These are phyloP conservation scores for Lacanobia oleracea DNA, from an alignment of 2,888 invertebrate genomes.

Conservation along the genomic window DNA sequence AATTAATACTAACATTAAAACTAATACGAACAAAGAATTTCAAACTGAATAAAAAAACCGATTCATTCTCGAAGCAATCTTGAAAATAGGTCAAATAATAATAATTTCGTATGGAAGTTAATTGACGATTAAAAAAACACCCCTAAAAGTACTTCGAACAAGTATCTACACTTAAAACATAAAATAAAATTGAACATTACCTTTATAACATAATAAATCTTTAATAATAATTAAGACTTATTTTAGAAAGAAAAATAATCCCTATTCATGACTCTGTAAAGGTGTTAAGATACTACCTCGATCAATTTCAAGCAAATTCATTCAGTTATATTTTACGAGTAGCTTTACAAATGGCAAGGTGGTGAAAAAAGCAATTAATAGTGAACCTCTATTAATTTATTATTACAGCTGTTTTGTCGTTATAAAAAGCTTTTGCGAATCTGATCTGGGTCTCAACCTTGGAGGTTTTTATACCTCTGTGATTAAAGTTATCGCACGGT, in stretches of 20 bases:
- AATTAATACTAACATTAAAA: neutral
- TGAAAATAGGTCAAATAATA: neutral
- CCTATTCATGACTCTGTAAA: constrained; percentile 3
- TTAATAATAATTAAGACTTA: neutral
- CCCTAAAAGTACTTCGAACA: too few relatives aligned
- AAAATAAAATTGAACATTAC: constrained; percentile 7
- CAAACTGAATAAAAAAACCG: neutral
- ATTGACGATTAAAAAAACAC: neutral
- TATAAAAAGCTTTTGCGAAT: neutral
- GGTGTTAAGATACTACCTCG: neutral
- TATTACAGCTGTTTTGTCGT: constrained; percentile 8
- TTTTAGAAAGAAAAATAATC: neutral
- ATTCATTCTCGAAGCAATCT: neutral
- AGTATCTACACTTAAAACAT: constrained; percentile 6
- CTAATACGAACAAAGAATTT: neutral
- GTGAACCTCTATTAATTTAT: constrained; percentile 5
- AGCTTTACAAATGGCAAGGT: constrained; percentile 8
- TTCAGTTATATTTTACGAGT: constrained; percentile 1
- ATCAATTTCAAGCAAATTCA: neutral
- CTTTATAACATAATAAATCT: neutral
- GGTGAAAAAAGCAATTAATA: constrained; percentile 12
- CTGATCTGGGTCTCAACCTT: constrained; percentile 8
- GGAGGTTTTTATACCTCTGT: constrained; percentile 2
- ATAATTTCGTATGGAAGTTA: neutral
- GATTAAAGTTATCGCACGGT: neutral